A percentile compares a stretch with the other conserved stretches of the same genome.
These are phyloP conservation scores for Acrossocheilus fasciatus DNA, from an alignment of 2,797 vertebrate genomes.

Conservation along the genomic window DNA sequence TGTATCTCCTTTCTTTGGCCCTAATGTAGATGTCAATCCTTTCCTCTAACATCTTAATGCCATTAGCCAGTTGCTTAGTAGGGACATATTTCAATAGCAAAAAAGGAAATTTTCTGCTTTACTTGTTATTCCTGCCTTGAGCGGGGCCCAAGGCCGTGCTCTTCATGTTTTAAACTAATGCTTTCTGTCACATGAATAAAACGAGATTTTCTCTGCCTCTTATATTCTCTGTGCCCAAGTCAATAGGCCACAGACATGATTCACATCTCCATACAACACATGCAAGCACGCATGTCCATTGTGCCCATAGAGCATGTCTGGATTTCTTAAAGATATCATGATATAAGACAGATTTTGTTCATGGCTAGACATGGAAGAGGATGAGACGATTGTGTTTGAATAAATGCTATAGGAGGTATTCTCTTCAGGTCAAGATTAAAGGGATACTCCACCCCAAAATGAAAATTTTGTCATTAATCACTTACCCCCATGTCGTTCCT, in stretches of 20 bases:
- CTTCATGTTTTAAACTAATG: constrained; percentile 51
- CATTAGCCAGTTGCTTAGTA: constrained; percentile 25
- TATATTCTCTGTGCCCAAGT: constrained; percentile 36
- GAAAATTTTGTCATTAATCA: too few relatives aligned
- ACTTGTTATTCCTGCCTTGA: constrained; percentile 43
- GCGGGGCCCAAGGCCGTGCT: constrained; percentile 39
- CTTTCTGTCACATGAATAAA: constrained; percentile 59
- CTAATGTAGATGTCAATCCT: neutral
- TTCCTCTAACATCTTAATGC: constrained; percentile 26
- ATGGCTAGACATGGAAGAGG: constrained; percentile 12
- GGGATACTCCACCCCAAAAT: neutral
- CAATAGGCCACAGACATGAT: constrained; percentile 52
- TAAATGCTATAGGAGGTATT: constrained; percentile 47
- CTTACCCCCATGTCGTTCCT: too few relatives aligned
- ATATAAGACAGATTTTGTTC: constrained; percentile 43
- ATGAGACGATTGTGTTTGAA: constrained; percentile 44
- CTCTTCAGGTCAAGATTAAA: constrained; percentile 62
- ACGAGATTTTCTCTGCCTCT: constrained; percentile 37
- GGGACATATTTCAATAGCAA: constrained; percentile 46
- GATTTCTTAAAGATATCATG: constrained; percentile 45
- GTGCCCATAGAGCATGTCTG: constrained; percentile 42
- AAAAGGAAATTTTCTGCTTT: constrained; percentile 38
- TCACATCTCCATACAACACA: constrained; percentile 50
- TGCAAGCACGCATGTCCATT: constrained; percentile 23
- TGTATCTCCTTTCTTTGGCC: neutral